These are phyloP conservation scores for Muscicapa striata DNA, from an alignment of 2,797 vertebrate genomes.

Conservation along the genomic window DNA sequence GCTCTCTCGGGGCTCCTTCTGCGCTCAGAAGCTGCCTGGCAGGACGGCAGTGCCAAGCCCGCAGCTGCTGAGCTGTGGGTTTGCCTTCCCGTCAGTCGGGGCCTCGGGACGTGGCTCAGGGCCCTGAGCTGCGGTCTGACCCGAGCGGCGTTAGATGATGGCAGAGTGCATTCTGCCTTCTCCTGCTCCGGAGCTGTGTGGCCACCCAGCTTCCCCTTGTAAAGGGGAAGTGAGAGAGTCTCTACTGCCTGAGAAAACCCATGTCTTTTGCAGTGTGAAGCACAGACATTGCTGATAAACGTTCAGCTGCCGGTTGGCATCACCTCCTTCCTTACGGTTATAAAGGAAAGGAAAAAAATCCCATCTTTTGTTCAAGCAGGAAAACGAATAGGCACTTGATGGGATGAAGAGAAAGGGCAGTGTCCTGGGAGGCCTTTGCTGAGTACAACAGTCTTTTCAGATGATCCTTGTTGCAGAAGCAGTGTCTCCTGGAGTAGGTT, in stretches of 20 bases:
- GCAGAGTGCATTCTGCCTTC: neutral
- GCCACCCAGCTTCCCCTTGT: neutral
- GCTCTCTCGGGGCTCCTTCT: neutral
- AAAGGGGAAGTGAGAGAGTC: neutral
- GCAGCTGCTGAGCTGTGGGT: neutral
- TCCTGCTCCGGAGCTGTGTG: neutral
- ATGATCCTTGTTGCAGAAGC: neutral
- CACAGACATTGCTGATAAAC: neutral
- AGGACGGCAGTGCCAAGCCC: neutral
- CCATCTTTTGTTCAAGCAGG: constrained; percentile 27
- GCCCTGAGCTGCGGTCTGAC: neutral
- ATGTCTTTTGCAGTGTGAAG: neutral
- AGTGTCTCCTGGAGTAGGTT: neutral
- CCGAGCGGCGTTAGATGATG: neutral
- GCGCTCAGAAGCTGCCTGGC: neutral
- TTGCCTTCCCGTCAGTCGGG: neutral
- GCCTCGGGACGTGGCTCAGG: neutral
- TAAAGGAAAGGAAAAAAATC: neutral
- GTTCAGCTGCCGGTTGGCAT: neutral
- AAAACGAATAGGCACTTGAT: neutral
- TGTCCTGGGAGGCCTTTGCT: neutral
- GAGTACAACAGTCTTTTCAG: neutral
- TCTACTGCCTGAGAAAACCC: neutral
- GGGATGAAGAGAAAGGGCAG: neutral
- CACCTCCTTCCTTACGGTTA: neutral